Base-by-base conservation (phyloP, 2,797 vertebrate species). In the Orientallactaga sibirica region DNA sequence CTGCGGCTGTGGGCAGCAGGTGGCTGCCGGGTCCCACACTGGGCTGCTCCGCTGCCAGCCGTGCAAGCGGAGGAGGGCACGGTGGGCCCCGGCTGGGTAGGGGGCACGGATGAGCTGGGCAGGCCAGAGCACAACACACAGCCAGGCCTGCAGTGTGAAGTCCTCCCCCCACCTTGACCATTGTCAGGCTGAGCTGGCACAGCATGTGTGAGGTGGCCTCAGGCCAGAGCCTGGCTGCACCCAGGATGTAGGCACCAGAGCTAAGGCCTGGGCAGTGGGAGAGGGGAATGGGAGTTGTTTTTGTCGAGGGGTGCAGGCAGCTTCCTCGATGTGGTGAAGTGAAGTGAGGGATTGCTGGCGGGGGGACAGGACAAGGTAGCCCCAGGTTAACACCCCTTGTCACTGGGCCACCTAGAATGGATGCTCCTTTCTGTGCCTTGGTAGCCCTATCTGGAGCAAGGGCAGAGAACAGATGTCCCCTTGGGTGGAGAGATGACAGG, bases 1-100 rank as follows among this genome's bases (percentile, higher is more conserved):
- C 91, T 43, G 66, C 48, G 95, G 97, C 95, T 97, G 96, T 77
- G 96, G 97, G 95, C 96, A 95, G 97, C 97, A 97, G 96, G 97
- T 96, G 96, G 97, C 95, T 92, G 96, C 92, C 95, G 25, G 75
- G 93, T 94, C 95, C 95, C 90, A 82, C 97, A 97, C 75, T 90
- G 94, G 94, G 95, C 95, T 95, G 97, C 94, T 93, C 94, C 91
- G 95, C 95, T 29, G 79, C 97, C 97, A 96, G 96, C 96, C 96
- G 95, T 78, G 96, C 81, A 20, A 71, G 95, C 95, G 88, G 95
- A 97, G 97, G 96, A 96, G 96, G 96, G 95, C 95, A 97, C 96
- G 20, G 61, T 58, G 25, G 95, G 96, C 82, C 83, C 87, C 27
- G 73, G 92, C 3, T 3, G 93, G 94, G 91, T 2, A 79, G 93